phyloP scores from a whole-genome alignment of 1,140 invertebrate species.

The Coelopa frigida region DNA sequence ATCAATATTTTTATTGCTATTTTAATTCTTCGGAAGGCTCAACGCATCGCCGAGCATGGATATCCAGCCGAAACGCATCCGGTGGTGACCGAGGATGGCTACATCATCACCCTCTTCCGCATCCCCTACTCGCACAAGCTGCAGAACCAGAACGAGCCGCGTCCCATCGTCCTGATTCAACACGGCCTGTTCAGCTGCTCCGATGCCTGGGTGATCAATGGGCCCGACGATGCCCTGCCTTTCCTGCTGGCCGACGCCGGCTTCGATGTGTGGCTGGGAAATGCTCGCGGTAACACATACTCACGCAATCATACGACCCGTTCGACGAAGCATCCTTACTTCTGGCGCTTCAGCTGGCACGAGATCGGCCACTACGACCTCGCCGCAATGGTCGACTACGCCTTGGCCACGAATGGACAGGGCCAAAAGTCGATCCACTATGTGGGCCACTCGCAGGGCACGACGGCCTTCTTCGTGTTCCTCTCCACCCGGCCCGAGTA shows the following conservation, averaged over 20 bases:
- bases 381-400: constrained; percentile 51
- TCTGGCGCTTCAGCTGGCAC: constrained; percentile 52
- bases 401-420: constrained; percentile 49
- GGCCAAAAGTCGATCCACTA: constrained; percentile 51
- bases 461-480: constrained; percentile 50
- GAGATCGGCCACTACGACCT: constrained; percentile 53
- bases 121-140: constrained; percentile 32
- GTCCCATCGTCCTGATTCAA: constrained; percentile 43
- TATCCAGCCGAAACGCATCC: constrained; percentile 49
- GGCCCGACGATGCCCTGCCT: constrained; percentile 48
- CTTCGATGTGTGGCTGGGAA: constrained; percentile 64
- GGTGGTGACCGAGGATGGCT: constrained; percentile 46
- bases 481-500: constrained; percentile 51
- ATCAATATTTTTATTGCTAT: neutral
- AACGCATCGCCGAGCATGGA: constrained; percentile 44
- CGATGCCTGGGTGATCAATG: constrained; percentile 61
- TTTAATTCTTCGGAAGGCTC: constrained; percentile 5
- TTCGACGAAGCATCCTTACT: constrained; percentile 21
- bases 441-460: constrained; percentile 58
- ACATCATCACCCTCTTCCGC: constrained; percentile 47
- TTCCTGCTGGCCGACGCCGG: constrained; percentile 58
- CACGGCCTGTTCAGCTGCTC: constrained; percentile 64
- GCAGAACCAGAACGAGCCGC: neutral
- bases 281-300: constrained; percentile 57
- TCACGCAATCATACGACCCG: constrained; percentile 49